These are phyloP conservation scores for Microplitis manilae DNA, from an alignment of 2,888 invertebrate genomes.

Conservation along the genomic window DNA sequence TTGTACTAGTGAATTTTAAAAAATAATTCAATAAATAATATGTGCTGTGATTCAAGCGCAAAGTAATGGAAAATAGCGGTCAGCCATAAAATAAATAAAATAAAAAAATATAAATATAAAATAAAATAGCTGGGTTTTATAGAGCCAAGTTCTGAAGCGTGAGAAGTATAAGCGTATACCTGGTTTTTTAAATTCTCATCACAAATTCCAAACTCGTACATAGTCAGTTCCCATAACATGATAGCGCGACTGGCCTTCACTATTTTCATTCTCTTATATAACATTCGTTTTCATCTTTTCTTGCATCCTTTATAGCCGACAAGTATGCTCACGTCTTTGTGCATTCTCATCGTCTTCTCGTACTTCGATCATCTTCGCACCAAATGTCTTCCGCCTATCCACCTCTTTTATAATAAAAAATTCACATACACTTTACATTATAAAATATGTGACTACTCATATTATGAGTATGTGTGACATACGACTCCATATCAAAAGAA, in stretches of 20 bases:
- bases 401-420: neutral
- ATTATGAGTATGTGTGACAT: neutral
- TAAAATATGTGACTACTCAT: neutral
- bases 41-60: neutral
- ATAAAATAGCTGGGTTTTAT: neutral
- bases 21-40: conserved; percentile 36
- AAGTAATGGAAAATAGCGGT: conserved; percentile 6
- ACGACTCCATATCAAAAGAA: neutral
- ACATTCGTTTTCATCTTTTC: neutral
- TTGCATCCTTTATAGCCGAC: neutral
- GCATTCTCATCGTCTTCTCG: neutral
- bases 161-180: neutral
- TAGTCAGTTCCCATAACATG: conserved; percentile 33
- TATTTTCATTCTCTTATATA: conserved; percentile 16
- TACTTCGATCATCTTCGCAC: neutral
- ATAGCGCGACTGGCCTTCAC: conserved; percentile 26
- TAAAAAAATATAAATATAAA: neutral
- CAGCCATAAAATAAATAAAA: conserved; percentile 9
- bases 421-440: neutral
- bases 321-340: neutral
- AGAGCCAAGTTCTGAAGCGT: conserved; percentile 18
- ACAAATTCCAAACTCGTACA: conserved; percentile 31
- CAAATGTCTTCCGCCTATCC: neutral
- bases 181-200: conserved; percentile 36
- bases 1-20: conserved; percentile 27